Percentiles rank a stretch among this genome's conserved stretches.
phyloP scores from a whole-genome alignment of 2,888 invertebrate genomes.

The Acleris cristana region DNA sequence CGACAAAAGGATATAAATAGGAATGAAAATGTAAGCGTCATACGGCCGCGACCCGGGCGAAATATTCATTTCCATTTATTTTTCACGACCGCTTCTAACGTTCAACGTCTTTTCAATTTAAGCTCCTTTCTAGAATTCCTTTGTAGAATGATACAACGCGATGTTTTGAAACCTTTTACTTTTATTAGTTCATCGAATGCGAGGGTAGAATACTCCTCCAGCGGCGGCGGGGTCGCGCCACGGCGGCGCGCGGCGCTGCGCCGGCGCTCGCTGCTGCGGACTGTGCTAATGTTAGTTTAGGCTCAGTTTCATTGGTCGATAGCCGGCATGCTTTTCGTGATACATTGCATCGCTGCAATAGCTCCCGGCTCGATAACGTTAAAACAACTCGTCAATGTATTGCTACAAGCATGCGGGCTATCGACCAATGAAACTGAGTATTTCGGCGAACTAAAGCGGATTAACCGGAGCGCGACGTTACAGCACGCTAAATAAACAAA shows the following conservation, averaged over 20 bases:
- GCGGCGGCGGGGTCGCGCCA: background rate
- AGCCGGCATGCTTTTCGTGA: no score
- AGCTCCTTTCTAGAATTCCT: conserved; percentile 23
- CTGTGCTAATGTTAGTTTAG: background rate
- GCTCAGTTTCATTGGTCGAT: no score
- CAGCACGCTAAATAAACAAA: background rate
- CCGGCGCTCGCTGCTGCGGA: background rate
- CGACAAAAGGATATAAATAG: conserved; percentile 37
- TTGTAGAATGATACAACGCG: conserved; percentile 14
- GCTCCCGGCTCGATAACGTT: no score
- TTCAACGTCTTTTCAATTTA: conserved; percentile 30
- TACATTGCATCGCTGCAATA: no score
- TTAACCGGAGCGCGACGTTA: background rate
- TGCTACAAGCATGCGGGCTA: no score
- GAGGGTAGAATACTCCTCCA: background rate
- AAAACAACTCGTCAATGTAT: no score
- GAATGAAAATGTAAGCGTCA: conserved; percentile 30
- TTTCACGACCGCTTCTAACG: conserved; percentile 21
- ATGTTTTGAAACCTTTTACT: conserved; percentile 19
- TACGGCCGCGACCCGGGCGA: conserved; percentile 5
- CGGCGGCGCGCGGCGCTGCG: background rate
- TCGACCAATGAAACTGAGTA: no score
- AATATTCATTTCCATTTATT: conserved; percentile 34
- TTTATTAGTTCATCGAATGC: conserved; percentile 8
- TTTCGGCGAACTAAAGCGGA: background rate